Conservation (phyloP, 1,140 invertebrate species). For the Diorhabda sublineata region DNA sequence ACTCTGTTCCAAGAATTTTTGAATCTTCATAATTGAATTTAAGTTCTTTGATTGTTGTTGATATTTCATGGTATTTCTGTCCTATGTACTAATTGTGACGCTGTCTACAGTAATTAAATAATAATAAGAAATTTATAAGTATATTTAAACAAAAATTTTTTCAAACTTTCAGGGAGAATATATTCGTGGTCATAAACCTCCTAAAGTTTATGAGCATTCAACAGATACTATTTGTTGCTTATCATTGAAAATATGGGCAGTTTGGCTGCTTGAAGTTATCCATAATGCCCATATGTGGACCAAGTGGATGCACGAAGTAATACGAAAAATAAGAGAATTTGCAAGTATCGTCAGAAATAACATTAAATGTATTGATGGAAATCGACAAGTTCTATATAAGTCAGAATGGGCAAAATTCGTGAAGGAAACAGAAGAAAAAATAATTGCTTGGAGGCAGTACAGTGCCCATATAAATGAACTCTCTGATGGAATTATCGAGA, state of each 20-base stretch:
- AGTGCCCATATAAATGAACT: conserved; percentile 38
- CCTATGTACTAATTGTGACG: too few relatives aligned
- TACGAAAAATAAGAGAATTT: conserved; percentile 31
- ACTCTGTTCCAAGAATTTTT: too few relatives aligned
- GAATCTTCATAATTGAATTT: too few relatives aligned
- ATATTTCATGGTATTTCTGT: too few relatives aligned
- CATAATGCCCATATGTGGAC: conserved; percentile 41
- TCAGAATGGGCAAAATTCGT: conserved; percentile 37
- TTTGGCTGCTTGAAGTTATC: conserved; percentile 38
- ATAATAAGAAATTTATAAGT: too few relatives aligned
- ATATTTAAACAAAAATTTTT: too few relatives aligned
- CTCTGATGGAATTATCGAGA: conserved; percentile 32
- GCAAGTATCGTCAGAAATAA: conserved; percentile 33
- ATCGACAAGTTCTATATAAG: conserved; percentile 32
- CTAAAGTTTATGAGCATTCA: conserved; percentile 33
- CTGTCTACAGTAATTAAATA: too few relatives aligned
- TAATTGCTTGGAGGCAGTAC: conserved; percentile 38
- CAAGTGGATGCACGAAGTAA: conserved; percentile 37
- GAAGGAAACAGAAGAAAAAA: conserved; percentile 32
- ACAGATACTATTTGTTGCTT: conserved; percentile 37
- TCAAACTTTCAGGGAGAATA: not conserved
- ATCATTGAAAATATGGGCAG: conserved; percentile 39
- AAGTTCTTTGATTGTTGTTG: too few relatives aligned
- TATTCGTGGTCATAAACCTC: conserved; percentile 35
- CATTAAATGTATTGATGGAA: conserved; percentile 24